Base-by-base conservation (phyloP, 2,797 vertebrate genomes). In the Gymnocypris eckloni region DNA sequence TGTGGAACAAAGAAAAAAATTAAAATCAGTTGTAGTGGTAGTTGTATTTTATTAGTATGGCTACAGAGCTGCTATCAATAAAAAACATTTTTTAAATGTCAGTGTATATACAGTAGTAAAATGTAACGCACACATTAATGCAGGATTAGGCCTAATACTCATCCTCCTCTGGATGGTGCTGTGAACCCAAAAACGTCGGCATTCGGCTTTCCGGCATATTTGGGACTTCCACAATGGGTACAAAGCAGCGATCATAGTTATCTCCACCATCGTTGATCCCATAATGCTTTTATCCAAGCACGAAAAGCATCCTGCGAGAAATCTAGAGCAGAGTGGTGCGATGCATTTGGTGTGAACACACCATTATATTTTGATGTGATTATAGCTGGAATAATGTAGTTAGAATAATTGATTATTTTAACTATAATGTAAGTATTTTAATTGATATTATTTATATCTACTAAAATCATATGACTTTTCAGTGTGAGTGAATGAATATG, bases 341-440 rank as follows among this genome's bases (percentile, higher is more conserved):
- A 59, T 59, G 56, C 22, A 59, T 22, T 9, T 56, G 7, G 20
- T 56, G 54, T 9, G 20, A 22, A 22, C 20, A 56, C 54, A n/a
- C 54, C 56, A 25, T 81, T 81, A 39, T 75, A 79, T 72, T 82
- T 84, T 69, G 83, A 77, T 39, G 52, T 41, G 78, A 12, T 15
- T 72, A 48, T 8, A 43, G 33, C 13, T 67, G 80, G 76, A 87
- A 81, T 89, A 85, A 85, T 89, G 67, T 20, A 67, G 33, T 69
- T 69, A 39, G 20, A 6, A 39, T 10, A 6, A 12, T 43, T 0
- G 2, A 70, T 28, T 18, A 33, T 73, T 73, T 48, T 5, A 73
- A 28, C 4, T 50, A 25, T 18, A 50, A 73, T 75, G 11, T 5
- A 1, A 20, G 8, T 16, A 13, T 48, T 48, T 52, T 3, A 33